Conservation (phyloP, 1,140 invertebrate genomes). For the Semibalanus balanoides region DNA sequence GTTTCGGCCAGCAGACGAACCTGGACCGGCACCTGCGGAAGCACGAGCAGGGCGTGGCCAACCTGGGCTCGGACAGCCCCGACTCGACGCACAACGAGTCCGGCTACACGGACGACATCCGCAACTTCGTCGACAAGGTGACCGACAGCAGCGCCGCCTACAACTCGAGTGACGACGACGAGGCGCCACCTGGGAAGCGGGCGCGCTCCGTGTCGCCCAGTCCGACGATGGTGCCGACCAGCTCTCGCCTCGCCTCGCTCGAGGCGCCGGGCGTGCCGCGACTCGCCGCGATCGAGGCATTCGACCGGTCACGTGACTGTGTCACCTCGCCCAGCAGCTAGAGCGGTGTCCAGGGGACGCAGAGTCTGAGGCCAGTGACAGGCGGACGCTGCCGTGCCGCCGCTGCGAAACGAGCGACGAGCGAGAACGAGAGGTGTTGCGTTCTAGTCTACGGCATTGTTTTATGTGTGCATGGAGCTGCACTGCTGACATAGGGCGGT, state of each 20-base stretch:
- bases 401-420: neutral
- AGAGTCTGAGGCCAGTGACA: no score
- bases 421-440: neutral
- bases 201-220: neutral
- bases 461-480: neutral
- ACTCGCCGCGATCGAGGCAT: neutral
- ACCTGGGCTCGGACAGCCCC: constrained; percentile 26
- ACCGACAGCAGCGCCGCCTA: constrained; percentile 32
- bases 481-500: neutral
- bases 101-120: constrained; percentile 81
- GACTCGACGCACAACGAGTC: constrained; percentile 27
- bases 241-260: neutral
- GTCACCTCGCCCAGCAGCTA: neutral
- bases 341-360: no score
- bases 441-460: neutral
- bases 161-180: constrained; percentile 15
- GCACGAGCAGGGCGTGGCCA: constrained; percentile 48
- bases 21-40: constrained; percentile 94
- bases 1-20: constrained; percentile 98
- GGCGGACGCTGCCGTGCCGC: no score
- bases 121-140: constrained; percentile 85
- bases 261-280: neutral
- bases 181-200: neutral
- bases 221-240: neutral
- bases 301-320: neutral